Evolutionary conservation across 2,888 invertebrate genomes (phyloP), one percentile per base, ranked within the genome.

Genomic region (Siphlonurus alternatus): DNA sequence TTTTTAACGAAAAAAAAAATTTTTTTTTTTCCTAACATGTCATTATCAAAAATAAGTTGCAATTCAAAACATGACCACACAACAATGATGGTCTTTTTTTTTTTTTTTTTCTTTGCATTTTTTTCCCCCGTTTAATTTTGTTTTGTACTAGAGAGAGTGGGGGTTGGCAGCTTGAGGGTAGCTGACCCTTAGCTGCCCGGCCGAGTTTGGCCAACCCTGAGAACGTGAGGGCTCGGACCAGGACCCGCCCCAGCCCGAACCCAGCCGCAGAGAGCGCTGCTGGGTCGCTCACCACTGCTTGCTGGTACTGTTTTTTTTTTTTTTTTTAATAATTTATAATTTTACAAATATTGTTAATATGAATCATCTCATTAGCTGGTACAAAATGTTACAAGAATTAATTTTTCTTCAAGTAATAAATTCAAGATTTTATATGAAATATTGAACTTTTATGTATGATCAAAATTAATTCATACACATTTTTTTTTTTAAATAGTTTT

Each of bases 21-120:
- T 70, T 70, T 22, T 51, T 51, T 56, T 56, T 70, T 76, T 77
- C 76, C 81, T 80, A 81, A 81, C 80, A 81, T 79, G 78, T n/a
- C n/a, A n/a, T 81, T 83, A 82, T 82, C 81, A 83, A 82, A 82
- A 82, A 82, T 82, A 82, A 79, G 80, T 56, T 56, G n/a, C 38
- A n/a, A n/a, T 38, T 38, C 22, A 20, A 56, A 56, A 56, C 61
- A 61, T 24, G 53, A 53, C 38, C 38, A 53, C 22, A 25, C 53
- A 25, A 51, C 62, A 62, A 25, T 51, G 38, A 22, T 62, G 38
- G 22, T 53, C 38, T 25, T 23, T 53, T 25, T 64, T 64, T 63
- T 64, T 66, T 67, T 62, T 59, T 61, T 25, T 67, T 63, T 61
- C 63, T 63, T 64, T 66, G 66, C 61, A 59, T 61, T 25, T 67